Percentiles rank a stretch among this genome's conserved stretches.
phyloP scores from a whole-genome alignment of 2,113 vertebrate genomes.

The Forbesichthys agassizii region DNA sequence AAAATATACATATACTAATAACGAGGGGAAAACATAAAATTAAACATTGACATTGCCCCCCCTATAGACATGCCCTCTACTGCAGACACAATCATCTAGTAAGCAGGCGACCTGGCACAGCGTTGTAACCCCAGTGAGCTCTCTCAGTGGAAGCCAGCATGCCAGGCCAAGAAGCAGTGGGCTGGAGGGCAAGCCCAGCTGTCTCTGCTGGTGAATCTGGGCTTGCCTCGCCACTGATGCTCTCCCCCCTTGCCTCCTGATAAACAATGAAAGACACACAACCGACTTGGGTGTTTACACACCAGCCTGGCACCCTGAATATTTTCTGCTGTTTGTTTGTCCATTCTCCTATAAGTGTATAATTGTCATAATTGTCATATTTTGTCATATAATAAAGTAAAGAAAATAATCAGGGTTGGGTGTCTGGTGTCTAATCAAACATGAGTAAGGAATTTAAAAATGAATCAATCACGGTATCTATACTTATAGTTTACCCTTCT shows the following conservation, averaged over 20 bases:
- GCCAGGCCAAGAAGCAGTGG: constrained; percentile 33
- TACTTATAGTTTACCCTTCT: too few species aligned
- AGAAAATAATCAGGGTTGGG: neutral
- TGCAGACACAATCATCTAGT: constrained; percentile 16
- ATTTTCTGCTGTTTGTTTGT: neutral
- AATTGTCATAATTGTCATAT: constrained; percentile 14
- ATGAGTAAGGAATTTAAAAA: neutral
- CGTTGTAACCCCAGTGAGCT: constrained; percentile 17
- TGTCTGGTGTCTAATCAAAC: constrained; percentile 19
- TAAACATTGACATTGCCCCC: neutral
- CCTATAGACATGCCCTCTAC: too few species aligned
- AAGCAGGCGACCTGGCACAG: constrained; percentile 43
- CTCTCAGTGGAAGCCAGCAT: constrained; percentile 40
- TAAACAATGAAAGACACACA: constrained; percentile 4
- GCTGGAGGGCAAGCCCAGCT: constrained; percentile 58
- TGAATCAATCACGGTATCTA: neutral
- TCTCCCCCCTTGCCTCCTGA: constrained; percentile 9
- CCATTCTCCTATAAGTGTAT: constrained; percentile 1
- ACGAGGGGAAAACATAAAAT: too few species aligned
- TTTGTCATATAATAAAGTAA: neutral
- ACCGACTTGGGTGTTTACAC: neutral
- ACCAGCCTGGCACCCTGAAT: constrained; percentile 2
- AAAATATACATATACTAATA: too few species aligned
- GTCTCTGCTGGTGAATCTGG: constrained; percentile 42
- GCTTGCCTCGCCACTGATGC: constrained; percentile 26